Evolutionary conservation across 1,140 invertebrate genomes (phyloP), one percentile per base, ranked within the genome.

Genomic region (Portunus trituberculatus): DNA sequence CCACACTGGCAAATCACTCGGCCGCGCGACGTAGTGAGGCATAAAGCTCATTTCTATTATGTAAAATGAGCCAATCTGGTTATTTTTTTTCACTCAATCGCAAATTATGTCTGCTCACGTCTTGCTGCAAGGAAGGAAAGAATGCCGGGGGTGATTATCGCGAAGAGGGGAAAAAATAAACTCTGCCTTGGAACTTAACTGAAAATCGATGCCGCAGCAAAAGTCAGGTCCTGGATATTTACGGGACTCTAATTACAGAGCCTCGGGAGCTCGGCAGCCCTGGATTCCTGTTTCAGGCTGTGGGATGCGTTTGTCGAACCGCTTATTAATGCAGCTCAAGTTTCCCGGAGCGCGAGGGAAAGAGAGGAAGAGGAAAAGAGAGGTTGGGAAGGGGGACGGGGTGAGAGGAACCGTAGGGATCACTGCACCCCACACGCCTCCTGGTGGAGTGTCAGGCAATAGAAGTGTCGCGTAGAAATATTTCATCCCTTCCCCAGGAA

Each of bases 291-390:
- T 76, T 76, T 76, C n/a, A 76, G 67, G 67, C 67, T 25, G 0
- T n/a, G 67, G 67, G 67, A 76, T 76, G 67, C 67, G 67, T 76
- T 76, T 76, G 67, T 76, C 67, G 20, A n/a, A 76, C 67, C 67
- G n/a, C 67, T 76, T 76, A 76, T 76, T 76, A 76, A 76, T 76
- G 67, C 67, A 76, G 67, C 67, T 76, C 67, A 76, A n/a, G 67
- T 76, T 76, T 76, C 67, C 67, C 16, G n/a, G 25, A n/a, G 67
- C 67, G 67, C 67, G 25, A 20, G 52, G 16, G 46, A 87, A 84
- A 52, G 92, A 67, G 52, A 59, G 93, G 28, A 84, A 67, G 92
- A 93, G 92, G 83, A 32, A 45, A 28, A 45, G 32, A 76, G 67
- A 48, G 25, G 91, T 6, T 29, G 32, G 25, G 31, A 83, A 29